Conservation (phyloP, 2,888 invertebrate species). For the Eristalinus aeneus region DNA sequence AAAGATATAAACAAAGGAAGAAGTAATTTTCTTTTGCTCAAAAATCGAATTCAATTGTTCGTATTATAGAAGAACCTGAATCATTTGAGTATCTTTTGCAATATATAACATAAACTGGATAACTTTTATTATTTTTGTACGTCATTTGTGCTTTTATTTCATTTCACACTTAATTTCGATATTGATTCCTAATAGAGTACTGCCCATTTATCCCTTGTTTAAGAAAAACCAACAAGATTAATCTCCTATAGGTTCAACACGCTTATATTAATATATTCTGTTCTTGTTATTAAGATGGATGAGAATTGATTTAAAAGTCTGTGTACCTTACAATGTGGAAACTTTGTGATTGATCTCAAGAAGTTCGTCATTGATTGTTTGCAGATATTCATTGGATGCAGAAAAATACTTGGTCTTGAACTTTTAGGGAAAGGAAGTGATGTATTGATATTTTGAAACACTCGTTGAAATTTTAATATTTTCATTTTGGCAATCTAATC, state of each 20-base stretch:
- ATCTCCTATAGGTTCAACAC: neutral
- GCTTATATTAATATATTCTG: neutral
- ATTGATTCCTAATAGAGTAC: neutral
- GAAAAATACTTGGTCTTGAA: no score
- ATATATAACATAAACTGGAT: no score
- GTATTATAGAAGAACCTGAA: no score
- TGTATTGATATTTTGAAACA: no score
- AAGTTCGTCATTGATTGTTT: neutral
- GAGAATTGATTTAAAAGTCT: neutral
- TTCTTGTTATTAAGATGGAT: neutral
- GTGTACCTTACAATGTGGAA: neutral
- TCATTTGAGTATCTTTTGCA: no score
- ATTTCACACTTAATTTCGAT: neutral
- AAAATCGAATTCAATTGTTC: no score
- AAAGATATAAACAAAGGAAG: no score
- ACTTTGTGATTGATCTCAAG: neutral
- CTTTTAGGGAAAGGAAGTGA: no score
- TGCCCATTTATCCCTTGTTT: neutral
- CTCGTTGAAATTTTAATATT: neutral
- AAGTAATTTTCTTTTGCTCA: no score
- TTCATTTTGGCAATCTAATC: neutral
- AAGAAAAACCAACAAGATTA: neutral
- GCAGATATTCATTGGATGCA: neutral
- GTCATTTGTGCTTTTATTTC: no score
- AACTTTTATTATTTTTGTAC: no score